Base-by-base conservation (phyloP, 2,797 vertebrate species). In the Hephaestus fuliginosus region DNA sequence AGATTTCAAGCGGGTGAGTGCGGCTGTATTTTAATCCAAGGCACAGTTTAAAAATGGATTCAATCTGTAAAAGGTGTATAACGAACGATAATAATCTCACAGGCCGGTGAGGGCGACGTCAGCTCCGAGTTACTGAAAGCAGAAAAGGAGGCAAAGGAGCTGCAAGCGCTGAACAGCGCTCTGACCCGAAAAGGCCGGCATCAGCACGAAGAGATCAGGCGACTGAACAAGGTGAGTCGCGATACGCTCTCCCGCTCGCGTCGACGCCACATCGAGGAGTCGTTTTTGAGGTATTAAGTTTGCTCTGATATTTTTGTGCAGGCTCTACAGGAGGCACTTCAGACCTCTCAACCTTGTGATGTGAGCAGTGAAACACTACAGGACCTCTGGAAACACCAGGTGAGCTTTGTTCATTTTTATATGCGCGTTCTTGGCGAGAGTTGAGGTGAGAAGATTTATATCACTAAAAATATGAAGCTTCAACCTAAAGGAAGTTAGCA, bases 311-410 rank as follows among this genome's bases (percentile, higher is more conserved):
- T 86, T 58, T 78, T 11, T 20, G 1, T 0, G 0, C 75, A 95
- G 93, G 93, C 81, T 53, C 74, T 94, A 7, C 56, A 87, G 36
- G 88, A 91, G 43, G 81, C 82, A 0, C 79, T 91, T 14, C 63
- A 51, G 64, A 72, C 12, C 2, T 0, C 64, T 7, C 67, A 39
- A 15, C 63, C 78, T 46, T 55, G 5, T 0, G 43, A 43, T 4
- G 46, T 8, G 39, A 74, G 64, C 64, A 28, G 41, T 8, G 87
- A 87, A 63, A 84, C 85, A 57, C 83, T 76, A 52, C 82, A 82
- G 7, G 86, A 92, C 2, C 1, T 94, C 63, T 94, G 93, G 93
- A 93, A 89, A 67, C 88, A 92, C 36, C 95, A 95, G 92, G 95
- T 95, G 48, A 72, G 84, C 43, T 52, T 65, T 17, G 0, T 20